Evolutionary conservation across 2,888 invertebrate species (phyloP), one percentile per base, ranked within the genome.

Genomic region (Epirrita christyi): DNA sequence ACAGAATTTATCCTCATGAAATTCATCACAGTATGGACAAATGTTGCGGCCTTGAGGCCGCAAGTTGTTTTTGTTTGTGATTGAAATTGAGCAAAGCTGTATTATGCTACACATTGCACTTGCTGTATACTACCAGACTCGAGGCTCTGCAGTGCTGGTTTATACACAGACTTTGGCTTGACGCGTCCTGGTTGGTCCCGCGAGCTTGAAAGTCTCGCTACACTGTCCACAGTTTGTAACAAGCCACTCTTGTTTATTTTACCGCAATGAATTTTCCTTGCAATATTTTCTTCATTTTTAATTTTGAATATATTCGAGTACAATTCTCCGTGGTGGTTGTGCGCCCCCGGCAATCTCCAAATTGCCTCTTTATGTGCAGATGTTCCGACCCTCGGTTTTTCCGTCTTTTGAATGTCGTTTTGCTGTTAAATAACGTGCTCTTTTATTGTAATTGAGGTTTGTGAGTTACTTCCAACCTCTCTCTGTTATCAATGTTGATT

Each of bases 331-430:
- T 82, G 85, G 83, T 82, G 82, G 90, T 80, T 78, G 87, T 81
- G 76, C 87, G 90, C 90, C 91, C 87, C 85, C 85, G 90, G 91
- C 91, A 92, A 92, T 92, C 86, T 90, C 85, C 90, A 92, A 92
- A 92, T 92, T 92, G 91, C 91, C 91, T 91, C 90, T 92, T 92
- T 92, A 90, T 91, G 90, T 89, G 87, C 90, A 90, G 91, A 92
- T 89, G 90, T 88, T 88, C 86, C 91, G 81, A 88, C 88, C 89
- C 90, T 86, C 89, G 87, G 86, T 85, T 88, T 88, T 91, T 87
- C 88, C 88, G 85, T 90, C 90, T 90, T 89, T 91, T 90, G 88
- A 91, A 90, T 91, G 91, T 91, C 91, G 86, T 88, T 91, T 88
- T 87, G 86, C 88, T 85, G 90, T 86, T 90, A 90, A 90, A 90